Conservation (phyloP, 2,797 vertebrate genomes). For the Trachops cirrhosus region DNA sequence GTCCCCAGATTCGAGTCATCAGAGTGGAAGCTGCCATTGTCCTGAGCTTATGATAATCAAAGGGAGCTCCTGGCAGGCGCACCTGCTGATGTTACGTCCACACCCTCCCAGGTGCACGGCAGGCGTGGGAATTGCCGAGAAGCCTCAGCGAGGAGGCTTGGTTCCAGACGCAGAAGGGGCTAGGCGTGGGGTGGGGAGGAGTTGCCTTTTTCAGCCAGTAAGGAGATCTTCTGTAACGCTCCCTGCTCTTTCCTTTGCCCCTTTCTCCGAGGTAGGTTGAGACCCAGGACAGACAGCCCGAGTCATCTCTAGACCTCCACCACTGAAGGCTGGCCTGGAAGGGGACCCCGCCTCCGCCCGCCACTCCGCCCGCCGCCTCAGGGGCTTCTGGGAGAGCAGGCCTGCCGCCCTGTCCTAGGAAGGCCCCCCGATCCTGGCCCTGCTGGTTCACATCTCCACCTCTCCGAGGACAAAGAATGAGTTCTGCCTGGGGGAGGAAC, state of each 20-base stretch:
- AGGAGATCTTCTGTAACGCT: background rate
- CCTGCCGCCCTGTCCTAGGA: background rate
- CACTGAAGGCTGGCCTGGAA: conserved; percentile 44
- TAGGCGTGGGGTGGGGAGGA: background rate
- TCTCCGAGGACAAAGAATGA: conserved; percentile 56
- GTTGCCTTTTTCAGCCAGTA: fast-evolving
- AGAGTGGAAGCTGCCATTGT: fast-evolving
- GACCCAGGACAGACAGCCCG: conserved; percentile 56
- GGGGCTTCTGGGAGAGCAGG: conserved; percentile 25
- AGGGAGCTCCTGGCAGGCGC: fast-evolving
- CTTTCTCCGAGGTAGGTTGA: conserved; percentile 51
- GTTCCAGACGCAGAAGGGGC: background rate
- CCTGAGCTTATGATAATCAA: background rate
- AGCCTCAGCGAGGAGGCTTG: fast-evolving
- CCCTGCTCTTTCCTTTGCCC: background rate
- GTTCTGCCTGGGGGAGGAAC: conserved; percentile 22
- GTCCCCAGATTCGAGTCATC: background rate
- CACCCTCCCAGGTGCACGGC: fast-evolving
- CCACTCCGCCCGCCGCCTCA: background rate
- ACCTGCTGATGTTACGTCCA: fast-evolving
- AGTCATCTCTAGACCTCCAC: conserved; percentile 51
- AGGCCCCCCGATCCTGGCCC: background rate
- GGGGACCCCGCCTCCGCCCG: background rate
- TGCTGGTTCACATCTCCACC: conserved; percentile 19
- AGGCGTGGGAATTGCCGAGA: background rate